Percentiles rank a stretch among this genome's conserved stretches.
phyloP scores from a whole-genome alignment of 2,113 vertebrate species.

The Micronycteris hirsuta region DNA sequence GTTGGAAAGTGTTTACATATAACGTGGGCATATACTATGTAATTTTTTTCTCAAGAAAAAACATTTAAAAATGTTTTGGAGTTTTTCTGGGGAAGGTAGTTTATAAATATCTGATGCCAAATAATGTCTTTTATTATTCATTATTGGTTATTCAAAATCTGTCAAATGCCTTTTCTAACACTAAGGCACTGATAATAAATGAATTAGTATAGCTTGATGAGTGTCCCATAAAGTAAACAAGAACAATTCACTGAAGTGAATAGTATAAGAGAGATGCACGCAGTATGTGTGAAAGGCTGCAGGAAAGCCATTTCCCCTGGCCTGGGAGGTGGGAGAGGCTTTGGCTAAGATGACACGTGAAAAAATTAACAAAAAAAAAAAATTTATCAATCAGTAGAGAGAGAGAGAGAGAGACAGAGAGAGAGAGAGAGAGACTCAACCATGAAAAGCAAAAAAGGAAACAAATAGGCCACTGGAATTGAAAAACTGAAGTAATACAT shows the following conservation, averaged over 20 bases:
- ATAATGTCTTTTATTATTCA: neutral
- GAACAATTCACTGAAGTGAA: neutral
- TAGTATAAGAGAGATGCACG: neutral
- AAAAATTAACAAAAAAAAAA: neutral
- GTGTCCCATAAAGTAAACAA: neutral
- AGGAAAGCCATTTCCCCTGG: rapidly evolving
- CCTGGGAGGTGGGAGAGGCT: neutral
- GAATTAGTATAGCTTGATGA: neutral
- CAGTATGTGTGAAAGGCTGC: rapidly evolving
- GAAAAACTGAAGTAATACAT: neutral
- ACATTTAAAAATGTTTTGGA: neutral
- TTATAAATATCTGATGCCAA: neutral
- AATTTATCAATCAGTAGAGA: neutral
- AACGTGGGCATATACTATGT: neutral
- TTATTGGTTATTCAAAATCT: neutral
- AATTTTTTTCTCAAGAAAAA: neutral
- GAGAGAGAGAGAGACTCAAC: neutral
- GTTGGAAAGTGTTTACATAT: neutral
- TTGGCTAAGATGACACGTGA: neutral
- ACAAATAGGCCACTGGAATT: neutral
- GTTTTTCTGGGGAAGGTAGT: too few relatives aligned
- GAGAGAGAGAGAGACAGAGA: neutral
- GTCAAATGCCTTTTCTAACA: neutral
- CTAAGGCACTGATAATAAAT: neutral
- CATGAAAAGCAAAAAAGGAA: neutral